These are phyloP conservation scores for Apodemus speciosus DNA, from an alignment of 2,113 vertebrate species.

Conservation along the genomic window DNA sequence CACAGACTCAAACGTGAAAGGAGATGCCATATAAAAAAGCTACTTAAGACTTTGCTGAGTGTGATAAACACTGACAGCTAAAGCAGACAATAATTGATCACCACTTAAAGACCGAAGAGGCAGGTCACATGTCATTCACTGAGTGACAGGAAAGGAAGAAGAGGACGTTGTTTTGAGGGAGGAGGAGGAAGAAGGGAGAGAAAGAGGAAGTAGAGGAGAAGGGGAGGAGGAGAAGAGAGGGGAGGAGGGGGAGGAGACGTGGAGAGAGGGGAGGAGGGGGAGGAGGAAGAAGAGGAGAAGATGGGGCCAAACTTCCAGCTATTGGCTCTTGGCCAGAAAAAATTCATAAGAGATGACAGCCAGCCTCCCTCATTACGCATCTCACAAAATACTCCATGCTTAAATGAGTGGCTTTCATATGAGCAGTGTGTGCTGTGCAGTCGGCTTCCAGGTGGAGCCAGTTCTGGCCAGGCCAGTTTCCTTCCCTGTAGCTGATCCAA, in stretches of 20 bases:
- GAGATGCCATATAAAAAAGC: background rate
- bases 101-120: constrained; percentile 51
- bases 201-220: accelerated
- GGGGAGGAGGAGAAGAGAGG: background rate
- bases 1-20: background rate
- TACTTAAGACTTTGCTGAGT: constrained; percentile 51
- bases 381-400: constrained; percentile 65
- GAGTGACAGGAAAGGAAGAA: constrained; percentile 41
- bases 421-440: constrained; percentile 60
- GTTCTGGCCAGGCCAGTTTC: no score
- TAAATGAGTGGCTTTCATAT: constrained; percentile 59
- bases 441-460: constrained; percentile 73
- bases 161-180: background rate
- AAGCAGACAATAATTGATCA: background rate
- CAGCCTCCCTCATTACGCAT: constrained; percentile 59
- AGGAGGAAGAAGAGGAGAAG: background rate
- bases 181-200: background rate
- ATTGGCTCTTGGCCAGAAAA: constrained; percentile 71
- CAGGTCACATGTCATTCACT: constrained; percentile 67
- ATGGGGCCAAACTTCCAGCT: constrained; percentile 52
- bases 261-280: background rate
- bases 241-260: background rate
- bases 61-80: background rate
- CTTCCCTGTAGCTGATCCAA: constrained; percentile 60
- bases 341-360: constrained; percentile 72